A percentile compares a stretch with the other conserved stretches of the same genome.
Conservation (phyloP, 2,797 vertebrate species). For the Falco peregrinus region DNA sequence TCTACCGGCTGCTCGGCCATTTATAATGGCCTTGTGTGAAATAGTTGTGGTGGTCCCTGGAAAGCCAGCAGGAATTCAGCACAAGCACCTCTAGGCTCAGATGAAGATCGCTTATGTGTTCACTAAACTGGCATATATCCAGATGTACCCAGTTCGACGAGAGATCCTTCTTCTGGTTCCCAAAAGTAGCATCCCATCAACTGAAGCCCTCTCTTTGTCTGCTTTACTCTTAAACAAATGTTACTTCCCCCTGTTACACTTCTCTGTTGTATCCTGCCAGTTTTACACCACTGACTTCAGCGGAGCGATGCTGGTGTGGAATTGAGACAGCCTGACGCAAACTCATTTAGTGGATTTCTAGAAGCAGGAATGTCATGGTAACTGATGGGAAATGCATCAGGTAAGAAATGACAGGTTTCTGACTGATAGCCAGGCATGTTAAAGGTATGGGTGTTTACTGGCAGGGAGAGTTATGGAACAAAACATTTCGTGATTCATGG, state of each 20-base stretch:
- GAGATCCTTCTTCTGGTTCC: background rate
- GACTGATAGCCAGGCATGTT: background rate
- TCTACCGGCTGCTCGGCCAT: background rate
- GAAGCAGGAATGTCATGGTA: background rate
- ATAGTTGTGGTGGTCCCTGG: background rate
- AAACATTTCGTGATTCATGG: background rate
- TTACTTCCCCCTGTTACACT: background rate
- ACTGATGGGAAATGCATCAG: slow-evolving; percentile 31
- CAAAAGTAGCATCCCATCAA: background rate
- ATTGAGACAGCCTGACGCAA: background rate
- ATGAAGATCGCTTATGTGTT: background rate
- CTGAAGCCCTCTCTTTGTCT: background rate
- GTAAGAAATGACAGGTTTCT: slow-evolving; percentile 38
- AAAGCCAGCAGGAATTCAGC: background rate
- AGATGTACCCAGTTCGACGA: background rate
- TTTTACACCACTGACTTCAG: background rate
- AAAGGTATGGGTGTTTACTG: slow-evolving; percentile 23
- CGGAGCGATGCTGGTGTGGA: background rate
- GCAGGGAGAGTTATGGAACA: background rate
- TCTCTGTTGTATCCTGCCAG: background rate
- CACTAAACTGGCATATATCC: background rate
- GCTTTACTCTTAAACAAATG: background rate
- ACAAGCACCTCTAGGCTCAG: background rate
- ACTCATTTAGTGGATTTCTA: slow-evolving; percentile 10
- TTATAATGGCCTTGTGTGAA: background rate